Base-by-base conservation (phyloP, 2,113 vertebrate species). In the Oreotrochilus melanogaster region DNA sequence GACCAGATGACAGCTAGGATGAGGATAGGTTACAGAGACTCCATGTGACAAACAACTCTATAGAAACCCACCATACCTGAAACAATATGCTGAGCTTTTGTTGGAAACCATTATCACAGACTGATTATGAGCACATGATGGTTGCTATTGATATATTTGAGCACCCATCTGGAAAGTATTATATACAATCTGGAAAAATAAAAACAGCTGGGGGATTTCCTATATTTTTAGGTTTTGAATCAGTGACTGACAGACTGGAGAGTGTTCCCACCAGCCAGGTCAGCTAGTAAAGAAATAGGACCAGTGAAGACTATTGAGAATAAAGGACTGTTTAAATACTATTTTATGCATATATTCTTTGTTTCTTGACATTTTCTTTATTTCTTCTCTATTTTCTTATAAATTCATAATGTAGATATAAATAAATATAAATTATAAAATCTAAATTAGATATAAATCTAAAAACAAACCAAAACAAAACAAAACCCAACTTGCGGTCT, bases 1-100 rank as follows among this genome's bases (percentile, higher is more conserved):
- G 30, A 64, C 23, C 45, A 53, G 50, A 54, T 22, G 33, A 48
- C 14, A 78, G 11, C 27, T 23, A 58, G 14, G 12, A 64, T 58
- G 19, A 47, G 5, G 10, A 48, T 1, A 61, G 42, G 42, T 61
- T 75, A 61, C 45, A 50, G 1, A 43, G 9, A 39, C 6, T 70
- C 33, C 33, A 50, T 16, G 3, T 56, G n/a, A 35, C 39, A 51
- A 74, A 60, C 28, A 43, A 7, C 17, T 61, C 24, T 35, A 24
- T 1, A 45, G 56, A 33, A 81, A 28, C 21, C 31, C 24, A 39
- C 8, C 19, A 30, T 48, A 43, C 19, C 16, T 65, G 47, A 74
- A 75, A 60, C 14, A 66, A 35, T 19, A 50, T 0, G 0, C 8
- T 3, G 17, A 22, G 48, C 7, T 7, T 14, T 39, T 78, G 14